phyloP scores from a whole-genome alignment of 2,888 invertebrate species.

The Bugula neritina region DNA sequence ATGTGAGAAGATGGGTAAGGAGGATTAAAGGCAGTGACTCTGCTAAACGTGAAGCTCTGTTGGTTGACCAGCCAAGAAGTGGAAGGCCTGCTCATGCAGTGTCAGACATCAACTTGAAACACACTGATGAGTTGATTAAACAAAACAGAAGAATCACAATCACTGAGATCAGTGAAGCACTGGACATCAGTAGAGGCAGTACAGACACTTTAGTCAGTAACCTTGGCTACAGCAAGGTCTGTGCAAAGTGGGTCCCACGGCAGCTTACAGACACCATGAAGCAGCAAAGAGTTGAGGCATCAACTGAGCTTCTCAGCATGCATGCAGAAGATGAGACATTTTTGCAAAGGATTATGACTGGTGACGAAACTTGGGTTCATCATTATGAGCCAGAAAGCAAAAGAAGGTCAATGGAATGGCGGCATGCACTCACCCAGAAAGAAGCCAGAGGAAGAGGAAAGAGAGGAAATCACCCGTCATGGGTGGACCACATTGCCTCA shows the following conservation, averaged over 20 bases:
- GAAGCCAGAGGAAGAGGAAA: too few relatives aligned
- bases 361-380: constrained; percentile 9
- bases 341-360: constrained; percentile 2
- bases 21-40: too few relatives aligned
- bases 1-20: too few relatives aligned
- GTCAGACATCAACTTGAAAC: too few relatives aligned
- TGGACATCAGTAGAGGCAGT: constrained; percentile 14
- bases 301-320: constrained; percentile 1
- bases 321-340: constrained; percentile 4
- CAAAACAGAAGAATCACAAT: too few relatives aligned
- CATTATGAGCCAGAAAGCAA: constrained; percentile 20
- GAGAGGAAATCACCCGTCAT: too few relatives aligned
- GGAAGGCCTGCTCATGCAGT: too few relatives aligned
- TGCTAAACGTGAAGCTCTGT: too few relatives aligned
- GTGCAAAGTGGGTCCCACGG: constrained; percentile 11
- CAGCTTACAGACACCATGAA: constrained; percentile 1
- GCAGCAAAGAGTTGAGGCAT: neutral
- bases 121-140: too few relatives aligned
- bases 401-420: neutral
- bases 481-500: too few relatives aligned
- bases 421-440: constrained; percentile 1
- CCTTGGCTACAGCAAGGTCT: constrained; percentile 3
- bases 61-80: too few relatives aligned
- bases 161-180: neutral
- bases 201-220: constrained; percentile 1